phyloP scores from a whole-genome alignment of 2,888 invertebrate genomes.

The Rotaria magnacalcarata region DNA sequence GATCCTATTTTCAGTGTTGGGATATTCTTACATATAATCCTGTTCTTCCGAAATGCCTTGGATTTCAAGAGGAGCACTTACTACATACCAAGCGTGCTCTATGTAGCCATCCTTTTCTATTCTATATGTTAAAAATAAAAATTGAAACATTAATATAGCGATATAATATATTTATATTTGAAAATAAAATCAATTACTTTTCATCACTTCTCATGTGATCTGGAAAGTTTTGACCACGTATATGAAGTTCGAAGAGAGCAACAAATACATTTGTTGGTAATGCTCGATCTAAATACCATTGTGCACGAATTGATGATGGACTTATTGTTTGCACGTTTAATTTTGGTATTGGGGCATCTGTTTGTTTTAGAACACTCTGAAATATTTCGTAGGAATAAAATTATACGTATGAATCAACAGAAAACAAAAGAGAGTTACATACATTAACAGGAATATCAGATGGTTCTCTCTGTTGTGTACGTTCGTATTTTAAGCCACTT shows the following conservation, averaged over 20 bases:
- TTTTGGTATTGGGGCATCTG: background rate
- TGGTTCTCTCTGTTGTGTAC: background rate
- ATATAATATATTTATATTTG: background rate
- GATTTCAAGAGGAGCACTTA: background rate
- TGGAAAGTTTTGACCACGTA: background rate
- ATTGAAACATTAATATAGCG: no score
- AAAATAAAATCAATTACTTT: background rate
- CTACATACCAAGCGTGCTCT: background rate
- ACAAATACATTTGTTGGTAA: background rate
- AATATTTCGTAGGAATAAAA: background rate
- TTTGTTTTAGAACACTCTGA: background rate
- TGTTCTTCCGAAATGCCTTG: background rate
- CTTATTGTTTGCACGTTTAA: background rate
- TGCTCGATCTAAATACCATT: constrained; percentile 25
- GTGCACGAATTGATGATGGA: background rate
- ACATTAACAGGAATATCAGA: background rate
- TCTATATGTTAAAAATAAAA: background rate
- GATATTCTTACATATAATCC: background rate
- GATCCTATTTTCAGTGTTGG: background rate
- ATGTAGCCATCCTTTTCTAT: background rate
- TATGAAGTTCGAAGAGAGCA: background rate
- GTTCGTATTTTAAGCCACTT: background rate
- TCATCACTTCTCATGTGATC: constrained; percentile 17
- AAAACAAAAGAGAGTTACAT: background rate
- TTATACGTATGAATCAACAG: background rate